Evolutionary conservation across 2,888 invertebrate species (phyloP).

Genomic region (Nephrotoma flavescens): DNA sequence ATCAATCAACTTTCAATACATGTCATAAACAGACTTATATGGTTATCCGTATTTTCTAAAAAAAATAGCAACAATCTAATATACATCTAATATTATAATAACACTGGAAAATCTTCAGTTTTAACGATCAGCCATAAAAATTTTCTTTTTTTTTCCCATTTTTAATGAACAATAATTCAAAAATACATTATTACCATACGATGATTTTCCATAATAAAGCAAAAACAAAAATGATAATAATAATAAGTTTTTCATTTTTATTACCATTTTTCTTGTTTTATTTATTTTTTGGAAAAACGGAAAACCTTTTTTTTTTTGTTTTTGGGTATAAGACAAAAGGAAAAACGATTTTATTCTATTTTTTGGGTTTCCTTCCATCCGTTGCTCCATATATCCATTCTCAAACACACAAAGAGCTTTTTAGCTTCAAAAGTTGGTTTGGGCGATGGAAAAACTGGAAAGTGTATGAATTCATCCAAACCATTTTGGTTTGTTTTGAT

Average conservation of each 20-base stretch:
- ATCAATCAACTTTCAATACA: background rate
- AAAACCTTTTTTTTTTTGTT: background rate
- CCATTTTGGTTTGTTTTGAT: background rate
- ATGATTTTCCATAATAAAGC: background rate
- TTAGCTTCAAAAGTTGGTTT: background rate
- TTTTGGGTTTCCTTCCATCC: background rate
- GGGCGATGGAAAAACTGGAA: background rate
- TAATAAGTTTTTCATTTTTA: background rate
- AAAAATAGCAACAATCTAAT: background rate
- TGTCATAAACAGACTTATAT: background rate
- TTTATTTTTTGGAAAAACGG: background rate
- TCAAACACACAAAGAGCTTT: background rate
- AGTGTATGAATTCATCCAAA: background rate
- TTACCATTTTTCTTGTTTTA: background rate
- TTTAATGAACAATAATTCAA: background rate
- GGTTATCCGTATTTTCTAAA: background rate
- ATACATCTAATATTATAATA: background rate
- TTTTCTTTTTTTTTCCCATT: background rate
- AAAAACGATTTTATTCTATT: background rate
- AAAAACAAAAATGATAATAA: background rate
- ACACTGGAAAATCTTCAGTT: background rate
- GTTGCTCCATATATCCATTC: background rate
- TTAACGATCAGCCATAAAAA: background rate
- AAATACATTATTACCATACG: background rate
- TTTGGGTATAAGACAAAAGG: background rate